Evolutionary conservation across 2,113 vertebrate genomes (phyloP).

Genomic region (Pithys albifrons): DNA sequence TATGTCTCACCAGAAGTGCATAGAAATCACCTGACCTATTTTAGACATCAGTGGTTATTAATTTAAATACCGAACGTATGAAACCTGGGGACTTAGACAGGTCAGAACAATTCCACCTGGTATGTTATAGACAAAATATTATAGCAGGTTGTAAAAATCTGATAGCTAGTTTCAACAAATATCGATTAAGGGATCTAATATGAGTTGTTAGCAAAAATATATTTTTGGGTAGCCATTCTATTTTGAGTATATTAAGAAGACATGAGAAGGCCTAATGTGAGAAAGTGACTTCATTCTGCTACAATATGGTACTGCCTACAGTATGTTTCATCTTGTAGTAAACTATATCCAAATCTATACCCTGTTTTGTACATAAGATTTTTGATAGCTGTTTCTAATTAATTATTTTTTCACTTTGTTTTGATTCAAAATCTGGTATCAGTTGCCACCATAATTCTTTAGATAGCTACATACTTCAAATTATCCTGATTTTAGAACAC

Average conservation of each 20-base stretch:
- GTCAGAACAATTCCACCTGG: neutral
- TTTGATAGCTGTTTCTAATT: neutral
- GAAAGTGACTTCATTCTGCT: neutral
- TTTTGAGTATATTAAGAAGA: neutral
- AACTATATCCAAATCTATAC: neutral
- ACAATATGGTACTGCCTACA: neutral
- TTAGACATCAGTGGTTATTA: neutral
- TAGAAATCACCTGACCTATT: neutral
- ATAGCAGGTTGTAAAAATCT: neutral
- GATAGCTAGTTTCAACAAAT: neutral
- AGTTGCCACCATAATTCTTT: neutral
- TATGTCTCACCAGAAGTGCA: neutral
- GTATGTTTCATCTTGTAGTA: neutral
- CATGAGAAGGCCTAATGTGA: neutral
- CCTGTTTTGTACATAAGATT: neutral
- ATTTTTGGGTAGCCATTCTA: neutral
- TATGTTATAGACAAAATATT: neutral
- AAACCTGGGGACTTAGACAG: neutral
- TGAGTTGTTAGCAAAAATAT: neutral
- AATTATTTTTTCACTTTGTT: neutral
- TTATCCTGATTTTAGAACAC: neutral
- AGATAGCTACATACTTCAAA: neutral
- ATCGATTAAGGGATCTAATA: neutral
- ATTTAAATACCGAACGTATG: neutral
- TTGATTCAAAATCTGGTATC: neutral